phyloP scores from a whole-genome alignment of 1,140 invertebrate species.

The Leptinotarsa lineolata region DNA sequence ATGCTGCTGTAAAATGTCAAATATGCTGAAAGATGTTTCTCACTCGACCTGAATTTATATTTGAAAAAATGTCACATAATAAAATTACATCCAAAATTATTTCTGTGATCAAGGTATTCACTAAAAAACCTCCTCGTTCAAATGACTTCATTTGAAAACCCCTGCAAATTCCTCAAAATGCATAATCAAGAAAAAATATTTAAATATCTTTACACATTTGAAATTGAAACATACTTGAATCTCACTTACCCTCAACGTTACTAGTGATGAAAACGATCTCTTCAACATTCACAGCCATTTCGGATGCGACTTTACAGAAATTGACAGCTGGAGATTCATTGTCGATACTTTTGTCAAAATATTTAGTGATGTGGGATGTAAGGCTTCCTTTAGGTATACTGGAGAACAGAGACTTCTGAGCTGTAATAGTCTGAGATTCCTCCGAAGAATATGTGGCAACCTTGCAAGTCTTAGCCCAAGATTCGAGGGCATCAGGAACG shows the following conservation, averaged over 20 bases:
- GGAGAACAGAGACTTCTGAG: constrained; percentile 86
- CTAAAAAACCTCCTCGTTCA: too few relatives aligned
- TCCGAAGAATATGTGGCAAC: constrained; percentile 92
- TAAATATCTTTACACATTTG: too few relatives aligned
- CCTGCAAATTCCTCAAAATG: too few relatives aligned
- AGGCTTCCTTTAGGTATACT: constrained; percentile 80
- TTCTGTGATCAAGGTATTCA: too few relatives aligned
- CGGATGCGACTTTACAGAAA: constrained; percentile 75
- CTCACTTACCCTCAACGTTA: constrained; percentile 68
- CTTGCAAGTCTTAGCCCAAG: constrained; percentile 72
- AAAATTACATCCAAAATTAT: too few relatives aligned
- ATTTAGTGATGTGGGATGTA: constrained; percentile 71
- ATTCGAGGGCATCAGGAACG: constrained; percentile 72
- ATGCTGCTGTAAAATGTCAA: too few relatives aligned
- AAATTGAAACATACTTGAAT: neutral
- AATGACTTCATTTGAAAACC: too few relatives aligned
- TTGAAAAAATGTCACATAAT: too few relatives aligned
- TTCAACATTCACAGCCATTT: constrained; percentile 65
- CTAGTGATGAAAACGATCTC: constrained; percentile 87
- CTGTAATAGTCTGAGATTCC: constrained; percentile 68
- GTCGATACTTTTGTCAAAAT: constrained; percentile 86
- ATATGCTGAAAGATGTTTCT: too few relatives aligned
- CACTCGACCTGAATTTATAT: too few relatives aligned
- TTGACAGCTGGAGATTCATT: constrained; percentile 74
- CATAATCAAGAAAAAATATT: too few relatives aligned